Conservation (phyloP, 2,888 invertebrate genomes). For the Lithophane socia region DNA sequence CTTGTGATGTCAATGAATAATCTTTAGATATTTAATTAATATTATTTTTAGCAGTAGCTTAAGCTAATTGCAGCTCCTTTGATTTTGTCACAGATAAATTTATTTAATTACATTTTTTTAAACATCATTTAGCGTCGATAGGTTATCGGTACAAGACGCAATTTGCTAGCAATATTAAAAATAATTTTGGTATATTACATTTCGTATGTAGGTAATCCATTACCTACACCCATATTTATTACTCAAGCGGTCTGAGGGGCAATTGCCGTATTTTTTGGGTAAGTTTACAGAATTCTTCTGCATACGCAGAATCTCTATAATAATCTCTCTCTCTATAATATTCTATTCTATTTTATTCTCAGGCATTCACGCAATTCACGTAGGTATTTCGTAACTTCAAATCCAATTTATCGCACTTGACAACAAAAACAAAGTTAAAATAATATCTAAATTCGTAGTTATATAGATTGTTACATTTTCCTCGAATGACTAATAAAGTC, state of each 20-base stretch:
- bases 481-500: slow-evolving; percentile 9
- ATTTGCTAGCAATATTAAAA: not conserved
- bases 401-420: not conserved
- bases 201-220: not conserved
- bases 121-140: not conserved
- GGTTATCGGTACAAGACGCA: not conserved
- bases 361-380: too few species aligned
- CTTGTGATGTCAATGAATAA: slow-evolving; percentile 17
- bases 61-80: not conserved
- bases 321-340: too few species aligned
- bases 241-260: too few species aligned
- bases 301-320: too few species aligned
- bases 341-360: too few species aligned
- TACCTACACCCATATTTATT: not conserved
- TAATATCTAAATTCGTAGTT: not conserved
- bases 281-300: not conserved
- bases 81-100: not conserved
- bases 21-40: slow-evolving; percentile 10
- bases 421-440: not conserved
- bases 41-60: not conserved
- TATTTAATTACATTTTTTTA: not conserved
- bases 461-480: slow-evolving; percentile 12
- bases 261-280: not conserved
- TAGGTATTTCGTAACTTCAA: too few species aligned
- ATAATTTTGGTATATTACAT: not conserved